Evolutionary conservation across 2,113 vertebrate genomes (phyloP).

Genomic region (Bos taurus): DNA sequence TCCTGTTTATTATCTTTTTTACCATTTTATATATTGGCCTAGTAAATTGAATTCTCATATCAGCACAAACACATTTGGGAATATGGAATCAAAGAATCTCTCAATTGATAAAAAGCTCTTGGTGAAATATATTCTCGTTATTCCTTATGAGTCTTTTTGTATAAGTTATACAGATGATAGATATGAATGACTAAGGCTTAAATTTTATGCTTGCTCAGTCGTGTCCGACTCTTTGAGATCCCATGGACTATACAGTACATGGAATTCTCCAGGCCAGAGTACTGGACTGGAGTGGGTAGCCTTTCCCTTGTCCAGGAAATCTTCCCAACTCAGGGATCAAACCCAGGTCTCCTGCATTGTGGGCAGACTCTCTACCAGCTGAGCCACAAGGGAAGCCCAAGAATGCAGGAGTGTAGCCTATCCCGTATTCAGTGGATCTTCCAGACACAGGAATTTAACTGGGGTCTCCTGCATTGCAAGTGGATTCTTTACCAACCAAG

Average conservation of each 20-base stretch:
- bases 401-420: neutral
- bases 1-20: neutral
- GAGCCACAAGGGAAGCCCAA: neutral
- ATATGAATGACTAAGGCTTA: neutral
- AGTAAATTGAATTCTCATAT: neutral
- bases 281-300: neutral
- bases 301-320: neutral
- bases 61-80: neutral
- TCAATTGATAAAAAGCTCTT: neutral
- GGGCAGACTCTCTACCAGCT: neutral
- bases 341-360: neutral
- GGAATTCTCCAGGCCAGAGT: neutral
- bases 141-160: neutral
- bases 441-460: neutral
- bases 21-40: neutral
- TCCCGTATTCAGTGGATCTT: accelerated
- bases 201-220: neutral
- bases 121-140: neutral
- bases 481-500: neutral
- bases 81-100: neutral
- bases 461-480: neutral
- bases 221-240: neutral
- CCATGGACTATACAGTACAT: neutral
- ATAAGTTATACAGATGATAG: neutral
- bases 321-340: neutral